A percentile compares a stretch with the other conserved stretches of the same genome.
These are phyloP conservation scores for Morone saxatilis DNA, from an alignment of 2,113 vertebrate genomes.

Conservation along the genomic window DNA sequence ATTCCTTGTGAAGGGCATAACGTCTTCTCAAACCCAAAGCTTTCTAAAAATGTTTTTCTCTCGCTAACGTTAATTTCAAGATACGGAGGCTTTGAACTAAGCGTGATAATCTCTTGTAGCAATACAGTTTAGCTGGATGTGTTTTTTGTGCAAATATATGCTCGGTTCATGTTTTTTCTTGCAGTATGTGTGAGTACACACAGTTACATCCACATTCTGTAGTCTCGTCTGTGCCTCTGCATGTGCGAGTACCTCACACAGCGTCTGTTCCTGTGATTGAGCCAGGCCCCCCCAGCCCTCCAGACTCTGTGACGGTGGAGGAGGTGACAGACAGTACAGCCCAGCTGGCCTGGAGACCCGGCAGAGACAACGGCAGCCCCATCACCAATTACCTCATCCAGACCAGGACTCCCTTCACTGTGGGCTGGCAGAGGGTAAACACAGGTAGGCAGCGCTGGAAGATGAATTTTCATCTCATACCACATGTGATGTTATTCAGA, in stretches of 20 bases:
- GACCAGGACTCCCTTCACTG: slow-evolving; percentile 92
- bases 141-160: slow-evolving; percentile 21
- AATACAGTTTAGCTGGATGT: neutral
- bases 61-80: slow-evolving; percentile 29
- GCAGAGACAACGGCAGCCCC: slow-evolving; percentile 92
- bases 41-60: slow-evolving; percentile 21
- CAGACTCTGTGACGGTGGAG: slow-evolving; percentile 88
- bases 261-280: slow-evolving; percentile 67
- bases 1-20: slow-evolving; percentile 57
- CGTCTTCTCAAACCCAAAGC: slow-evolving; percentile 35
- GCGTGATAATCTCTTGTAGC: neutral
- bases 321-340: slow-evolving; percentile 94
- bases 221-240: slow-evolving; percentile 32
- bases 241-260: slow-evolving; percentile 60
- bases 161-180: slow-evolving; percentile 5
- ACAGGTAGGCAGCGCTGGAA: slow-evolving; percentile 85
- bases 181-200: neutral
- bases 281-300: slow-evolving; percentile 92
- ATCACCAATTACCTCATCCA: slow-evolving; percentile 89
- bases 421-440: slow-evolving; percentile 92
- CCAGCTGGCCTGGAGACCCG: slow-evolving; percentile 91
- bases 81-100: slow-evolving; percentile 10
- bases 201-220: slow-evolving; percentile 6
- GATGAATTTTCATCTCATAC: slow-evolving; percentile 32
- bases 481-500: slow-evolving; percentile 43